Evolutionary conservation across 1,140 invertebrate genomes (phyloP).

Genomic region (Pseudachorutes palmiensis): DNA sequence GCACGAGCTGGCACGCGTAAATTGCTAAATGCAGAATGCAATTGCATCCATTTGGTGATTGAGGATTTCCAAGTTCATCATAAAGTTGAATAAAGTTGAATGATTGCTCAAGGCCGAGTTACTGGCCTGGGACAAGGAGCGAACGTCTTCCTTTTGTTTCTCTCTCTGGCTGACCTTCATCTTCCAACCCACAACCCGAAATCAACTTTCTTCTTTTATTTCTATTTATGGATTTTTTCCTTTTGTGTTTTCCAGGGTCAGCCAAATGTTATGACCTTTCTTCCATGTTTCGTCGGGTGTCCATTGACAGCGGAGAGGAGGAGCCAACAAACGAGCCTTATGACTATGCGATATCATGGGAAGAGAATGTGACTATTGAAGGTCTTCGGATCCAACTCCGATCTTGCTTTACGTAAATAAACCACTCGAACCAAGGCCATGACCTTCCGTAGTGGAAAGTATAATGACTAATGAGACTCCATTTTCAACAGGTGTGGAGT

Average conservation of each 20-base stretch:
- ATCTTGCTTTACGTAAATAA: slow-evolving; percentile 60
- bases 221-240: neutral
- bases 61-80: neutral
- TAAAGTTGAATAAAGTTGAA: neutral
- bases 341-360: slow-evolving; percentile 15
- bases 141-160: too few species aligned
- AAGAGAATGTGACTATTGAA: slow-evolving; percentile 60
- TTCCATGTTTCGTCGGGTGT: neutral
- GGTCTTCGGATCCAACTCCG: slow-evolving; percentile 60
- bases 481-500: slow-evolving; percentile 59
- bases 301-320: neutral
- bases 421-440: too few species aligned
- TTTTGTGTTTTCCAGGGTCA: neutral
- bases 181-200: neutral
- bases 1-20: neutral
- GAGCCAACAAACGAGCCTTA: neutral
- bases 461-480: slow-evolving; percentile 14
- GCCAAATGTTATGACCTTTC: neutral
- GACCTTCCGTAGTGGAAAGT: neutral
- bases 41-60: neutral
- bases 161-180: neutral
- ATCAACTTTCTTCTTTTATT: neutral
- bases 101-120: neutral
- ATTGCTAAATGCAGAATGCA: neutral
- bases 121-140: neutral